A percentile compares a stretch with the other conserved stretches of the same genome.
phyloP scores from a whole-genome alignment of 1,140 invertebrate species.

The Drosophila dunni region DNA sequence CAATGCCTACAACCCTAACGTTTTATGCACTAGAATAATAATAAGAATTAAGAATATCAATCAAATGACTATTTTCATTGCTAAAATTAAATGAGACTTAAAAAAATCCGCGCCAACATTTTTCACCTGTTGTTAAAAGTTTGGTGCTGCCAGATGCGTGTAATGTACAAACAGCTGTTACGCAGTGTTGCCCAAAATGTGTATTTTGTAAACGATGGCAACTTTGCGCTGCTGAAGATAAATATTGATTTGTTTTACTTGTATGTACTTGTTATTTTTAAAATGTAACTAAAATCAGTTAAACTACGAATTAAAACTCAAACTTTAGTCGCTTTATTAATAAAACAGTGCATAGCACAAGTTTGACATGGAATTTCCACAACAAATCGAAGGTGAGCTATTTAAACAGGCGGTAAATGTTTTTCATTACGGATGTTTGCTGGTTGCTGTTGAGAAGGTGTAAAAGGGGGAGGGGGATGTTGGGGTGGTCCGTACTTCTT shows the following conservation, averaged over 20 bases:
- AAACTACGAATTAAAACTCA: slow-evolving; percentile 7
- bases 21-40: neutral
- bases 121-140: slow-evolving; percentile 38
- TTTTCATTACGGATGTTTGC: neutral
- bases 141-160: slow-evolving; percentile 22
- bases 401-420: slow-evolving; percentile 13
- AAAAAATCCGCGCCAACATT: slow-evolving; percentile 1
- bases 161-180: slow-evolving; percentile 19
- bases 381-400: slow-evolving; percentile 65
- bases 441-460: neutral
- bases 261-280: slow-evolving; percentile 36
- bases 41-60: neutral
- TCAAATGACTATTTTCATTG: neutral
- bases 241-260: slow-evolving; percentile 57
- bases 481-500: slow-evolving; percentile 53
- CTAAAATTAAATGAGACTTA: neutral
- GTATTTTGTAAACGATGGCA: slow-evolving; percentile 4
- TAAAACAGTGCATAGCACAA: slow-evolving; percentile 23
- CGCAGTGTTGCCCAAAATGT: slow-evolving; percentile 14
- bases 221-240: slow-evolving; percentile 16
- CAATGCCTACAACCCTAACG: neutral
- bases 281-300: slow-evolving; percentile 38
- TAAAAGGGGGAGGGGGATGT: slow-evolving; percentile 13
- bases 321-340: neutral
- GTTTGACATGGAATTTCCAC: slow-evolving; percentile 59